Evolutionary conservation across 2,797 vertebrate species (phyloP), one percentile per base, ranked within the genome.

Genomic region (Halcyon chelicuti): DNA sequence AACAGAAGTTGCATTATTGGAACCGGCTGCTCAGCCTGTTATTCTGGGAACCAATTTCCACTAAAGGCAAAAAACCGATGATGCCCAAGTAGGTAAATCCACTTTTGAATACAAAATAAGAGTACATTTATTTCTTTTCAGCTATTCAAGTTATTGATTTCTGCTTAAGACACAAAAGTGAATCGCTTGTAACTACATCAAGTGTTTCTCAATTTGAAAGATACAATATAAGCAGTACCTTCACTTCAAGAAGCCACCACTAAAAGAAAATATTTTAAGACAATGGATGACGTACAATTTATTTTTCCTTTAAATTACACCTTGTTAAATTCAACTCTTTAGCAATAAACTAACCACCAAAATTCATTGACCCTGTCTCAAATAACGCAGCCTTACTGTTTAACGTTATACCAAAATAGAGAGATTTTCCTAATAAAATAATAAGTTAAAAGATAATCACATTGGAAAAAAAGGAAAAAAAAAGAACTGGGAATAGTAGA

Each of bases 71-170:
- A 55, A 77, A 67, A 71, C 37, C 18, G 18, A 74, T 23, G 44
- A 63, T 44, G 70, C 26, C 62, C 57, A n/a, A 57, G 77, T 49
- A 93, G 42, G 73, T 37, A 82, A 91, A 90, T 79, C 42, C 46
- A 57, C 66, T 80, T 46, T 12, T 58, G 78, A 82, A 83, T 10
- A 44, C 39, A 67, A 78, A 91, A 66, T 44, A 35, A 87, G 55
- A 46, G 47, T 6, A 23, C 14, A 73, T 74, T 91, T 86, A 63
- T 72, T 86, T 74, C 52, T 74, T 61, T 65, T 61, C 68, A 65
- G 72, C 44, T 88, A 31, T 67, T 88, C 65, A 26, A 61, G 81
- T 42, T 47, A 91, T 57, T 77, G 91, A 83, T 91, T 96, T 67
- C 68, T 88, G 65, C 61, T 79, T 76, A 83, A 88, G 65, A 83